Conservation (phyloP, 2,888 invertebrate species). For the Homarus gammarus region DNA sequence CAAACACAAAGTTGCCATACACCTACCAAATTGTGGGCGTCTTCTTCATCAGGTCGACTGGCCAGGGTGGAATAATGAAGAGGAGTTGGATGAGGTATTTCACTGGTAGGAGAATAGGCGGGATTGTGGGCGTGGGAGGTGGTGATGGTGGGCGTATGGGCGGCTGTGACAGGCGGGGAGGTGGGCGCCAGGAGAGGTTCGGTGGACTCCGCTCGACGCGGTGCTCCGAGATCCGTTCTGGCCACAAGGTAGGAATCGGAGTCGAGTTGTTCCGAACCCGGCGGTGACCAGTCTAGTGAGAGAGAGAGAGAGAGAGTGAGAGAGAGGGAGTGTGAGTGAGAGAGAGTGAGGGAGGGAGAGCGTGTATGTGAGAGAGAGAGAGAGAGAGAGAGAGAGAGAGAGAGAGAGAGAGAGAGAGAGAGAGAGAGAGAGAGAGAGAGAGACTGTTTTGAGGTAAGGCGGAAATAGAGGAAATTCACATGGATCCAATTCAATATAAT, state of each 20-base stretch:
- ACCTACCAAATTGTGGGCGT: slow-evolving; percentile 58
- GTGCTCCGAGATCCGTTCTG: slow-evolving; percentile 34
- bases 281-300: slow-evolving; percentile 39
- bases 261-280: slow-evolving; percentile 32
- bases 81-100: slow-evolving; percentile 47
- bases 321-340: too few species aligned
- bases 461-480: too few species aligned
- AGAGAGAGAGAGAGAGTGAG: too few species aligned
- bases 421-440: too few species aligned
- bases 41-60: slow-evolving; percentile 72
- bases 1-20: neutral
- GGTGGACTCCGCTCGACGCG: slow-evolving; percentile 50
- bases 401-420: too few species aligned
- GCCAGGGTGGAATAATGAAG: slow-evolving; percentile 74
- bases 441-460: too few species aligned
- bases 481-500: too few species aligned
- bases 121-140: slow-evolving; percentile 71
- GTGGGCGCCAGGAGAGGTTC: slow-evolving; percentile 58
- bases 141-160: slow-evolving; percentile 48
- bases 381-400: too few species aligned
- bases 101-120: slow-evolving; percentile 70
- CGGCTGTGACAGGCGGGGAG: slow-evolving; percentile 21
- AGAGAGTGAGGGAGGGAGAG: too few species aligned
- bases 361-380: too few species aligned
- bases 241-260: slow-evolving; percentile 64